These are phyloP conservation scores for Philotrypesis tridentata DNA, from an alignment of 1,140 invertebrate genomes.

Conservation along the genomic window DNA sequence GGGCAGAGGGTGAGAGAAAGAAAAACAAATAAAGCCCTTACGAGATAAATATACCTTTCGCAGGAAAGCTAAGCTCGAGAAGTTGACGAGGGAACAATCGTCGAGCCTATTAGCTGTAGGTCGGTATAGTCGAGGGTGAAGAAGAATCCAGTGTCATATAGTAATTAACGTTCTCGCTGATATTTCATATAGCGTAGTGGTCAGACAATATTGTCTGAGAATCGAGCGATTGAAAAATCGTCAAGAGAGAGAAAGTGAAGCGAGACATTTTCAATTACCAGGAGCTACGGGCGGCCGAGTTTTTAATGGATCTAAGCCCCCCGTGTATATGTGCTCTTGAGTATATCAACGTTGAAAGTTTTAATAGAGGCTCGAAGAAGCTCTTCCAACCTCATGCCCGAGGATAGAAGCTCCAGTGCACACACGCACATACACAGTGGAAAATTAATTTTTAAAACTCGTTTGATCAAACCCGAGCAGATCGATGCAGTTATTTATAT, in stretches of 20 bases:
- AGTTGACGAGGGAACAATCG: conserved; percentile 24
- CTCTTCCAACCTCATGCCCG: not conserved
- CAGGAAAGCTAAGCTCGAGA: not conserved
- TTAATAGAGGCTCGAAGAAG: conserved; percentile 19
- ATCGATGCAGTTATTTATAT: not conserved
- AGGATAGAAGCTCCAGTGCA: not conserved
- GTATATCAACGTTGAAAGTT: conserved; percentile 5
- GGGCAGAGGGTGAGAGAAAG: not conserved
- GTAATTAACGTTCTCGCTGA: too few relatives aligned
- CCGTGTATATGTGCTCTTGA: not conserved
- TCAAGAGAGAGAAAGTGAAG: not conserved
- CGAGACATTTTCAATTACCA: conserved; percentile 19
- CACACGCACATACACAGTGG: not conserved
- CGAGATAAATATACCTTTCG: not conserved
- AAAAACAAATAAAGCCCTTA: not conserved
- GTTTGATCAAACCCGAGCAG: not conserved
- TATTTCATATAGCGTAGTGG: too few relatives aligned
- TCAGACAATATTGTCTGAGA: not conserved
- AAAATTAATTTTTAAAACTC: conserved; percentile 17
- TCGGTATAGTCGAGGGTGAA: not conserved
- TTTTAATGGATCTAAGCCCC: conserved; percentile 18
- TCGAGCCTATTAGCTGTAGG: not conserved
- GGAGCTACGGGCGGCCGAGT: not conserved
- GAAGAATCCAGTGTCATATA: too few relatives aligned
- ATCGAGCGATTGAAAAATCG: not conserved